phyloP scores from a whole-genome alignment of 2,797 vertebrate species.

The Salarias fasciatus region DNA sequence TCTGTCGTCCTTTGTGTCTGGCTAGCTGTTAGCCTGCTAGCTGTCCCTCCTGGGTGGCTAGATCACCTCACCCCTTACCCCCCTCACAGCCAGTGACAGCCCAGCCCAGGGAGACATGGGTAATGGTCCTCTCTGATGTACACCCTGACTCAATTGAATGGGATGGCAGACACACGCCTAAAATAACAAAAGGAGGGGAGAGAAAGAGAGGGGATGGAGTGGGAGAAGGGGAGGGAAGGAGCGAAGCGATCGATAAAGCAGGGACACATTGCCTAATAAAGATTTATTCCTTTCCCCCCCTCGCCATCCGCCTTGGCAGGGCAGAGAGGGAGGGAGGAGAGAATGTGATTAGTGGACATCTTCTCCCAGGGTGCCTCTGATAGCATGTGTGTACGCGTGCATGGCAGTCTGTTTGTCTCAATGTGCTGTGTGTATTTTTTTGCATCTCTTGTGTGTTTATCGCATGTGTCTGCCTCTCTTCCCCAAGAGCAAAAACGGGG shows the following conservation, averaged over 20 bases:
- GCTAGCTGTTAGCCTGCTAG: constrained; percentile 56
- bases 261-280: constrained; percentile 84
- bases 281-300: constrained; percentile 75
- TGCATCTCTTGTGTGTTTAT: constrained; percentile 70
- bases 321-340: constrained; percentile 64
- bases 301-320: constrained; percentile 70
- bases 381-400: constrained; percentile 57
- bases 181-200: constrained; percentile 82
- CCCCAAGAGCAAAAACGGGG: constrained; percentile 66
- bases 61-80: constrained; percentile 65
- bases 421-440: constrained; percentile 64
- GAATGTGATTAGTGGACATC: constrained; percentile 80
- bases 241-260: constrained; percentile 80
- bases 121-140: constrained; percentile 83
- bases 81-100: constrained; percentile 69
- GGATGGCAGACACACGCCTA: constrained; percentile 81
- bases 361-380: constrained; percentile 76
- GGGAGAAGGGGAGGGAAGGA: constrained; percentile 65
- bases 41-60: constrained; percentile 73
- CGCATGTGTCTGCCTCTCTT: constrained; percentile 43
- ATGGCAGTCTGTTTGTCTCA: constrained; percentile 53
- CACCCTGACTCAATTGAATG: constrained; percentile 79
- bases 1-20: constrained; percentile 41
- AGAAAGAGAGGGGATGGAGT: constrained; percentile 54
- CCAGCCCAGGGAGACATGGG: constrained; percentile 74